Conservation (phyloP, 2,888 invertebrate species). For the Lypha dubia region DNA sequence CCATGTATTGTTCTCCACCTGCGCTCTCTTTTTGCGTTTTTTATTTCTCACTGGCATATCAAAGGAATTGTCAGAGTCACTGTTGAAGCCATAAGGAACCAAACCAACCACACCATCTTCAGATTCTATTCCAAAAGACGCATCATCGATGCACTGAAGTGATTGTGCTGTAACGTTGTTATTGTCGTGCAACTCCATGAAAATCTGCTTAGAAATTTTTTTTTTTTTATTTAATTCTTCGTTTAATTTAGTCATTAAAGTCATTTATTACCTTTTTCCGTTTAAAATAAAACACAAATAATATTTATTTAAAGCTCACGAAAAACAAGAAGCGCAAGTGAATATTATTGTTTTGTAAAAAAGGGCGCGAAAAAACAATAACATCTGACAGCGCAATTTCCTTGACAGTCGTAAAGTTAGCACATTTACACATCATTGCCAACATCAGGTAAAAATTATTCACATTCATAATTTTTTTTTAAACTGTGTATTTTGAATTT, state of each 20-base stretch:
- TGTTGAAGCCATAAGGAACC: constrained; percentile 39
- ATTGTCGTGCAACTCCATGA: constrained; percentile 28
- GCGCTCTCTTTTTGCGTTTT: constrained; percentile 28
- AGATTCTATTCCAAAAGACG: constrained; percentile 21
- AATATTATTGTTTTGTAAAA: not conserved
- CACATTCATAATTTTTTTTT: too few relatives aligned
- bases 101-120: constrained; percentile 24
- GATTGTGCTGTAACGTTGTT: constrained; percentile 42
- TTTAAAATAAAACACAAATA: constrained; percentile 31
- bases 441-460: constrained; percentile 45
- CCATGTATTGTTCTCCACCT: constrained; percentile 25
- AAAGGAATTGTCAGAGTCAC: constrained; percentile 29
- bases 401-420: constrained; percentile 36
- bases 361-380: not conserved
- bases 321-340: constrained; percentile 17
- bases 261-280: not conserved
- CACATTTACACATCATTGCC: constrained; percentile 59
- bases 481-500: too few relatives aligned
- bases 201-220: constrained; percentile 36
- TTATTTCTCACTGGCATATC: constrained; percentile 27
- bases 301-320: constrained; percentile 37
- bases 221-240: constrained; percentile 46
- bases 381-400: constrained; percentile 18
- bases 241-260: constrained; percentile 37
- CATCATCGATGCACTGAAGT: constrained; percentile 24